phyloP scores from a whole-genome alignment of 2,888 invertebrate genomes.

The Acrocyrtus sp. region DNA sequence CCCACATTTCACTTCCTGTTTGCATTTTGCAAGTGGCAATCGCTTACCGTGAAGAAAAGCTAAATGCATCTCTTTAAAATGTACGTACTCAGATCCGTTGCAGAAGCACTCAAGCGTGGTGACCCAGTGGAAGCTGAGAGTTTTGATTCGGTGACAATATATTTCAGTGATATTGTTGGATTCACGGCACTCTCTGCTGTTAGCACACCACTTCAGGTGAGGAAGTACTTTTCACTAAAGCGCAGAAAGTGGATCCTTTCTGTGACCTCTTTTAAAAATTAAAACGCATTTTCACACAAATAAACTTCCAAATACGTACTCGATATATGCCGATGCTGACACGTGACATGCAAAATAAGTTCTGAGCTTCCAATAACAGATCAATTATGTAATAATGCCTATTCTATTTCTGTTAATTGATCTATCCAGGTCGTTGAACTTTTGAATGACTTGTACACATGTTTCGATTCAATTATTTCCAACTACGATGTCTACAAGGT shows the following conservation, averaged over 20 bases:
- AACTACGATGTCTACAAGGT: constrained; percentile 91
- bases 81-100: constrained; percentile 80
- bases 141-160: constrained; percentile 83
- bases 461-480: constrained; percentile 88
- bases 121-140: constrained; percentile 83
- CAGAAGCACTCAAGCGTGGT: constrained; percentile 81
- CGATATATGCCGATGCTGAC: too few relatives aligned
- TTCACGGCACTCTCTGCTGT: constrained; percentile 83
- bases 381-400: too few relatives aligned
- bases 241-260: neutral
- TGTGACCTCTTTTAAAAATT: too few relatives aligned
- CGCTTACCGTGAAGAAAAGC: too few relatives aligned
- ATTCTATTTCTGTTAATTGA: constrained; percentile 22
- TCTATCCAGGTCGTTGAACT: constrained; percentile 81
- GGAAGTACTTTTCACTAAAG: neutral
- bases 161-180: constrained; percentile 87
- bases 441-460: constrained; percentile 87
- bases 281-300: too few relatives aligned
- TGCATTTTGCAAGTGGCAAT: constrained; percentile 5
- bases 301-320: too few relatives aligned
- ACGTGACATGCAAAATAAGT: neutral
- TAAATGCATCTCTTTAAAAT: neutral
- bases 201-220: constrained; percentile 80
- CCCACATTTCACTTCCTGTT: too few relatives aligned
- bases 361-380: neutral